A percentile compares a stretch with the other conserved stretches of the same genome.
These are phyloP conservation scores for Ceyx margarethae DNA, from an alignment of 2,113 vertebrate genomes.

Conservation along the genomic window DNA sequence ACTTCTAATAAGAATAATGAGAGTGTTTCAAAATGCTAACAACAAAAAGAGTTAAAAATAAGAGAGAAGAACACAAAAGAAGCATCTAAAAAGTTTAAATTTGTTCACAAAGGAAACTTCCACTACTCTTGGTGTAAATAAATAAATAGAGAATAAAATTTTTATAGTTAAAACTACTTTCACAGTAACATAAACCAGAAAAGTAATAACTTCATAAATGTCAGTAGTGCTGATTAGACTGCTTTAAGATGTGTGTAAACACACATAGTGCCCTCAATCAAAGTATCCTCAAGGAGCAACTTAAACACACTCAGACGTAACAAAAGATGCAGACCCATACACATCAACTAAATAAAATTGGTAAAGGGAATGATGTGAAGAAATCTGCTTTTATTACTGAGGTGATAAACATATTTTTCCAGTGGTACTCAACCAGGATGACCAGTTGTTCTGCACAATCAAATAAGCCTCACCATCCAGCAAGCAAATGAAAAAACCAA, in stretches of 20 bases:
- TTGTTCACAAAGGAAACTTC: not conserved
- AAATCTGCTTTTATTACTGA: not conserved
- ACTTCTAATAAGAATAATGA: not conserved
- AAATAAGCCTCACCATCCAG: not conserved
- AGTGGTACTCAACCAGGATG: not conserved
- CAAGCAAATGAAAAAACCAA: not conserved
- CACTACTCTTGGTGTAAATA: not conserved
- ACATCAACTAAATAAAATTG: not conserved
- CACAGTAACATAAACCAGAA: not conserved
- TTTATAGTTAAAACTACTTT: not conserved
- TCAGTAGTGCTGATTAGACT: not conserved
- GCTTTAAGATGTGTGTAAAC: not conserved
- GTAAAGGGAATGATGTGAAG: not conserved
- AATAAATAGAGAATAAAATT: not conserved
- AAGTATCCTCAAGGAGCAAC: not conserved
- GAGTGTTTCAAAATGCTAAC: not conserved
- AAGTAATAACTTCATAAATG: not conserved
- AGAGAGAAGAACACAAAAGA: not conserved
- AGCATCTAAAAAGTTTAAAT: not conserved
- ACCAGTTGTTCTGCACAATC: not conserved
- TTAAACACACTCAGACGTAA: not conserved
- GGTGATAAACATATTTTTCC: not conserved
- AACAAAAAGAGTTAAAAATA: not conserved
- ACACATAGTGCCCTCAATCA: not conserved
- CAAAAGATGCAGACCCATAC: not conserved